phyloP scores from a whole-genome alignment of 2,888 invertebrate genomes.

The Ennomos erosarius region DNA sequence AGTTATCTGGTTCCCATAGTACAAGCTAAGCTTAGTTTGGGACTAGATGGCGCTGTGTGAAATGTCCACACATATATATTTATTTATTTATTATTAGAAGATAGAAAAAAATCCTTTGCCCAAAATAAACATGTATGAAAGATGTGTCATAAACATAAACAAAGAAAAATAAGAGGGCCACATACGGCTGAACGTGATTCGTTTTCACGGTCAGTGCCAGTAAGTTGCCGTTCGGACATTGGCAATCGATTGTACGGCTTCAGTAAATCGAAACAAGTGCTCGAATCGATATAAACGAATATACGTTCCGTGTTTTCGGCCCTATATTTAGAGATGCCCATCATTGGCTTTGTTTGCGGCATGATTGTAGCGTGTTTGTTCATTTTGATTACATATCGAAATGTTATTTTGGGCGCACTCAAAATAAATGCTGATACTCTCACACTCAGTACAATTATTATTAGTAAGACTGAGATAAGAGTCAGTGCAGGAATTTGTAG shows the following conservation, averaged over 20 bases:
- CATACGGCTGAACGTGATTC: constrained; percentile 3
- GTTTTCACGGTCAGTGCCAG: constrained; percentile 34
- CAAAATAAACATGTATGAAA: too few species aligned
- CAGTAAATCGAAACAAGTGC: constrained; percentile 26
- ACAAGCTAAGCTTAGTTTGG: too few species aligned
- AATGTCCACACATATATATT: too few species aligned
- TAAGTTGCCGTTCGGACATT: constrained; percentile 15
- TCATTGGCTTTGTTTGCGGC: constrained; percentile 28
- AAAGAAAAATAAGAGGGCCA: constrained; percentile 3
- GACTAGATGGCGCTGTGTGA: too few species aligned
- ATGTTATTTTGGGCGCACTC: constrained; percentile 15
- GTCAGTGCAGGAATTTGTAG: too few species aligned
- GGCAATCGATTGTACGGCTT: constrained; percentile 28
- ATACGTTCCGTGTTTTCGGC: constrained; percentile 9
- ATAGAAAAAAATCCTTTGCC: too few species aligned
- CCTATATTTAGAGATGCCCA: constrained; percentile 32
- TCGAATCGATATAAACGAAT: constrained; percentile 25
- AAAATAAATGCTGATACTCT: constrained; percentile 4
- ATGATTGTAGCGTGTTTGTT: constrained; percentile 15
- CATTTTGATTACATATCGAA: constrained; percentile 12
- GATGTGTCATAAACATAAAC: too few species aligned
- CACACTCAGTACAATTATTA: too few species aligned
- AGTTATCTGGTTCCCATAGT: too few species aligned
- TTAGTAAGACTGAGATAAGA: too few species aligned
- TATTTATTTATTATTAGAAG: too few species aligned